These are phyloP conservation scores for Tiliacea citrago DNA, from an alignment of 2,888 invertebrate species.

Conservation along the genomic window DNA sequence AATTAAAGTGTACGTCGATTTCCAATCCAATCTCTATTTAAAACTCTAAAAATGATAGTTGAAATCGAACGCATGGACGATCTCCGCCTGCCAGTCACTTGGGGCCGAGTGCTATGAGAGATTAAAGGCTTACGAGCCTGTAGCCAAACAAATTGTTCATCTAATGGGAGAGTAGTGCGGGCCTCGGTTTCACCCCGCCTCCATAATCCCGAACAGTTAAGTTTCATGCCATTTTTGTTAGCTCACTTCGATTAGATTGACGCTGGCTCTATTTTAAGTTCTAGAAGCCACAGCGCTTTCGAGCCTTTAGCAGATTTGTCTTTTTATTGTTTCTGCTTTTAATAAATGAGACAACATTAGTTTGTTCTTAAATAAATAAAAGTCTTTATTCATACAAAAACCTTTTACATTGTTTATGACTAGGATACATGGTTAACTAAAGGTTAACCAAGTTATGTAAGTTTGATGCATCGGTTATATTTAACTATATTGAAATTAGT, in stretches of 20 bases:
- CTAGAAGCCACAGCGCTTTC: neutral
- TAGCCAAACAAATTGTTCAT: conserved; percentile 85
- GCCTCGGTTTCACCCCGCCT: conserved; percentile 70
- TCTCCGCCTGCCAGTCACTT: conserved; percentile 68
- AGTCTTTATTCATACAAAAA: too few species aligned
- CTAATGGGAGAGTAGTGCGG: conserved; percentile 82
- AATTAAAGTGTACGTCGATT: conserved; percentile 55
- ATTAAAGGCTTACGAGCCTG: conserved; percentile 83
- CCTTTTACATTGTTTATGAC: too few species aligned
- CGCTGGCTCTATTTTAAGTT: conserved; percentile 58
- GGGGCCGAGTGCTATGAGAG: conserved; percentile 75
- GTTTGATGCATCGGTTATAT: neutral
- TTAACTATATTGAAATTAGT: neutral
- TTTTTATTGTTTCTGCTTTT: conserved; percentile 1
- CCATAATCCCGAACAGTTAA: conserved; percentile 74
- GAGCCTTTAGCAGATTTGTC: neutral
- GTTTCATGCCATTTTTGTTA: conserved; percentile 71
- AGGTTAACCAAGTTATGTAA: neutral
- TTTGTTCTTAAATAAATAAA: too few species aligned
- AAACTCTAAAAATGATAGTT: conserved; percentile 62
- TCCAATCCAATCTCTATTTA: conserved; percentile 51
- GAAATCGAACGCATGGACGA: conserved; percentile 51
- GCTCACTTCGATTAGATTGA: conserved; percentile 68
- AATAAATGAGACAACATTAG: conserved; percentile 14
- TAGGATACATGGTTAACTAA: too few species aligned